Percentiles rank a stretch among this genome's conserved stretches.
These are phyloP conservation scores for Eulemur rubriventer DNA, from an alignment of 2,797 vertebrate species.

Conservation along the genomic window DNA sequence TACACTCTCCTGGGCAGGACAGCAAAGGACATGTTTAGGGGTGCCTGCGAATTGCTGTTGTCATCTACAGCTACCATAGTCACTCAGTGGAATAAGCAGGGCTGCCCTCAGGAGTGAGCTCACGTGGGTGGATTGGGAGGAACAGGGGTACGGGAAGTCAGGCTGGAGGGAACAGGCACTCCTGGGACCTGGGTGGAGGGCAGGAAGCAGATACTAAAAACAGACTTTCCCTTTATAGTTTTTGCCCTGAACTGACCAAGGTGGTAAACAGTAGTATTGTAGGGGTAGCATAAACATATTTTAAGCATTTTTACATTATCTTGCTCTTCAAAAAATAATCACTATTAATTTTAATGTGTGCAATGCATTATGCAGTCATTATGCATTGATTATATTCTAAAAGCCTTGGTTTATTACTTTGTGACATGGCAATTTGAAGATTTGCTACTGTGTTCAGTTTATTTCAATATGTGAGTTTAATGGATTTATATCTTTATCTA, in stretches of 20 bases:
- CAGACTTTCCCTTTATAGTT: background rate
- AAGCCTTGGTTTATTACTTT: background rate
- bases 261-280: background rate
- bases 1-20: background rate
- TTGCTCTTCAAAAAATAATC: background rate
- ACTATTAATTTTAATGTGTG: slow-evolving; percentile 3
- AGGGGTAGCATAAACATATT: background rate
- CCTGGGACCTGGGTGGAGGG: background rate
- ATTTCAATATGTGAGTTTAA: background rate
- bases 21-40: background rate
- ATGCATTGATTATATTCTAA: background rate
- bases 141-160: background rate
- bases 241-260: background rate
- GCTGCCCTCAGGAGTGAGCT: background rate
- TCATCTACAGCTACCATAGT: background rate
- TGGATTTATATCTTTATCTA: background rate
- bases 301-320: background rate
- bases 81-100: background rate
- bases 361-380: background rate
- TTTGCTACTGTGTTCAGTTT: background rate
- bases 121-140: background rate
- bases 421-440: background rate
- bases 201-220: background rate
- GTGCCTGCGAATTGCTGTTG: background rate
- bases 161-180: background rate